phyloP scores from a whole-genome alignment of 2,888 invertebrate species.

The Anticlea derivata region DNA sequence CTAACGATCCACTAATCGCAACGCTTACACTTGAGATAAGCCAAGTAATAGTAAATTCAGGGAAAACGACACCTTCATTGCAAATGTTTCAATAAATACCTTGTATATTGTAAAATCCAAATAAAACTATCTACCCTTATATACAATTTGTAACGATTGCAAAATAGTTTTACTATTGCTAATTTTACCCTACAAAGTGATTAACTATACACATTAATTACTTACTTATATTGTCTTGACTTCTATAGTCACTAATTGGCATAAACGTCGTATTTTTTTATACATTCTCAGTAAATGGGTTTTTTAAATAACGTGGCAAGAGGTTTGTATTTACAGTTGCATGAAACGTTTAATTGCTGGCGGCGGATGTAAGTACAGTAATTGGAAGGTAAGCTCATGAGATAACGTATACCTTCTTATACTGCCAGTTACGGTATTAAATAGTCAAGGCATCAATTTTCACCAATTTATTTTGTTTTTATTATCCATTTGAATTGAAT shows the following conservation, averaged over 20 bases:
- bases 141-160: no score
- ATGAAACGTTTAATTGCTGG: slow-evolving; percentile 75
- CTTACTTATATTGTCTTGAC: slow-evolving; percentile 66
- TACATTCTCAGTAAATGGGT: slow-evolving; percentile 72
- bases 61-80: slow-evolving; percentile 31
- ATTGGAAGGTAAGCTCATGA: slow-evolving; percentile 72
- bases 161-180: slow-evolving; percentile 4
- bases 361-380: slow-evolving; percentile 75
- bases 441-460: slow-evolving; percentile 17
- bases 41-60: slow-evolving; percentile 43
- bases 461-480: slow-evolving; percentile 15
- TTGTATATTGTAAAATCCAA: no score
- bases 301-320: slow-evolving; percentile 69
- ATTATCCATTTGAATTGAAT: no score
- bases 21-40: slow-evolving; percentile 43
- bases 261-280: slow-evolving; percentile 76
- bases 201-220: slow-evolving; percentile 64
- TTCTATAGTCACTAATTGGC: slow-evolving; percentile 75
- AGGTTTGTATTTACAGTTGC: slow-evolving; percentile 78
- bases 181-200: slow-evolving; percentile 43
- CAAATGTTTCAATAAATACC: neutral
- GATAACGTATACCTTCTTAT: slow-evolving; percentile 55
- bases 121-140: no score
- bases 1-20: slow-evolving; percentile 42
- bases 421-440: slow-evolving; percentile 30